phyloP scores from a whole-genome alignment of 2,888 invertebrate species.

The Morpho helenor region DNA sequence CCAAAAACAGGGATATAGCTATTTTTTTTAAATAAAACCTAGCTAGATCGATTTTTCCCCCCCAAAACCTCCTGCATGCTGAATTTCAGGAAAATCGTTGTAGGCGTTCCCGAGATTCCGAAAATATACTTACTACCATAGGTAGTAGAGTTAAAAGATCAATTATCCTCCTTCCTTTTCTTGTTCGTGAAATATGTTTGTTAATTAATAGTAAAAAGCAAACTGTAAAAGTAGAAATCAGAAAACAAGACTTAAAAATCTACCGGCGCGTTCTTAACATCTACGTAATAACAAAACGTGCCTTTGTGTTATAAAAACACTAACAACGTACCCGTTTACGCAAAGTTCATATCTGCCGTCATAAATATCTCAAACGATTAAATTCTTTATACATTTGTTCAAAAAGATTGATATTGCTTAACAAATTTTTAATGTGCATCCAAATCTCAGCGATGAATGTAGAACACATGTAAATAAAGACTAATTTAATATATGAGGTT shows the following conservation, averaged over 20 bases:
- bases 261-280: slow-evolving; percentile 29
- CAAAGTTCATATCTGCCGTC: slow-evolving; percentile 6
- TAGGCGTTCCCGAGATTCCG: too few relatives aligned
- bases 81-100: too few relatives aligned
- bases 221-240: slow-evolving; percentile 30
- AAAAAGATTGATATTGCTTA: slow-evolving; percentile 8
- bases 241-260: slow-evolving; percentile 31
- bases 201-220: slow-evolving; percentile 20
- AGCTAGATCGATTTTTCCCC: too few relatives aligned
- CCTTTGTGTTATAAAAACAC: slow-evolving; percentile 36
- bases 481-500: slow-evolving; percentile 18
- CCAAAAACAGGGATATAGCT: too few relatives aligned
- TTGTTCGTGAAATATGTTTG: slow-evolving; percentile 4
- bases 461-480: slow-evolving; percentile 14
- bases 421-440: neutral
- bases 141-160: too few relatives aligned
- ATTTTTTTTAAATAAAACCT: too few relatives aligned
- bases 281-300: slow-evolving; percentile 35
- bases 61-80: too few relatives aligned
- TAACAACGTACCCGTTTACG: slow-evolving; percentile 16
- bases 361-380: slow-evolving; percentile 8
- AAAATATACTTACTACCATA: too few relatives aligned
- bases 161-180: slow-evolving; percentile 7
- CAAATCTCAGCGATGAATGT: slow-evolving; percentile 1
- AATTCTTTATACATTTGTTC: neutral